Percentiles rank a stretch among this genome's conserved stretches.
Conservation (phyloP, 2,113 vertebrate species). For the Oreochromis tanganicae region DNA sequence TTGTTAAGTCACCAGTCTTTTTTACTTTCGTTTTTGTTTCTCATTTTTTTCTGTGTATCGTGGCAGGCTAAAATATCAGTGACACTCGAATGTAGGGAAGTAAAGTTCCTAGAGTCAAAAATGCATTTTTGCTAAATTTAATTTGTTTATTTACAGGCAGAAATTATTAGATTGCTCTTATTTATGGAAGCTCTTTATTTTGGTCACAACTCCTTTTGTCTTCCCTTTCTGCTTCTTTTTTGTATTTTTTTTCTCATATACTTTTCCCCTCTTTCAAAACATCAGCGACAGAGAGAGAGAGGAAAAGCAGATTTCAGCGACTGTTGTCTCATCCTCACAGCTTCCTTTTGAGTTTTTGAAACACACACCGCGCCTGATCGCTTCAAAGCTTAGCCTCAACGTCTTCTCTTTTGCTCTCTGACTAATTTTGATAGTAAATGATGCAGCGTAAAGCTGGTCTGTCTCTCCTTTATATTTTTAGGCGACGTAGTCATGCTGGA, state of each 20-base stretch:
- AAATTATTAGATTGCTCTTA: neutral
- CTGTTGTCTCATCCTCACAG: conserved; percentile 41
- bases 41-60: neutral
- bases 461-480: conserved; percentile 10
- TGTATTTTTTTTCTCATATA: neutral
- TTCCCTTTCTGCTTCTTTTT: neutral
- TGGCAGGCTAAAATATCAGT: neutral
- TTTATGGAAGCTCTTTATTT: neutral
- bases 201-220: neutral
- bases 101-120: neutral
- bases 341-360: conserved; percentile 53
- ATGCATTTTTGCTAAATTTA: neutral
- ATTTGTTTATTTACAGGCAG: neutral
- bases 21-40: neutral
- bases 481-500: neutral
- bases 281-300: conserved; percentile 12
- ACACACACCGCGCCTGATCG: conserved; percentile 24
- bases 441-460: conserved; percentile 12
- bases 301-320: conserved; percentile 23
- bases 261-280: conserved; percentile 3
- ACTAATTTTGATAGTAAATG: conserved; percentile 62
- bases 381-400: conserved; percentile 56
- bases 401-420: conserved; percentile 45
- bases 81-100: neutral
- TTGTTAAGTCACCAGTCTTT: neutral